Percentiles rank a stretch among this genome's conserved stretches.
These are phyloP conservation scores for Petaurus breviceps DNA, from an alignment of 2,113 vertebrate species.

Conservation along the genomic window DNA sequence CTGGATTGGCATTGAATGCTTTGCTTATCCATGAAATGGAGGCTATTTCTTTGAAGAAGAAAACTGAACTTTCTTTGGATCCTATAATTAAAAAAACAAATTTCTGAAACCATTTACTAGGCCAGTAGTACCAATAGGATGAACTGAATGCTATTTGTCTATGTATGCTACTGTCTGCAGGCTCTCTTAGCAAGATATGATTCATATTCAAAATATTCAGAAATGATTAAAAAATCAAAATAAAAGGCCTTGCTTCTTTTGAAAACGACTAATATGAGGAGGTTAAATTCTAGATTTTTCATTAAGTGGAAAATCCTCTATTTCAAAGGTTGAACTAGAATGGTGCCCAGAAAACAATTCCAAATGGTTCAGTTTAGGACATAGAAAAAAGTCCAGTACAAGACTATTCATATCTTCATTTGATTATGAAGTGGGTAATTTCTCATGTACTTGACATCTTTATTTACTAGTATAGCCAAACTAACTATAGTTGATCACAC, in stretches of 20 bases:
- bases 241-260: conserved; percentile 25
- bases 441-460: conserved; percentile 30
- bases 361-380: neutral
- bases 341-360: conserved; percentile 25
- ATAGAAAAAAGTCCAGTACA: neutral
- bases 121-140: neutral
- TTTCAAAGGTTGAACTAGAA: conserved; percentile 27
- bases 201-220: conserved; percentile 36
- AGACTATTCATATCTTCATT: conserved; percentile 17
- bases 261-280: conserved; percentile 44
- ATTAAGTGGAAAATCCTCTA: conserved; percentile 41
- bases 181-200: conserved; percentile 14
- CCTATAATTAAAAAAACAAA: conserved; percentile 22
- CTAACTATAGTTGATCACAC: conserved; percentile 32
- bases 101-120: conserved; percentile 35
- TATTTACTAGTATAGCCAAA: conserved; percentile 50
- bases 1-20: conserved; percentile 34
- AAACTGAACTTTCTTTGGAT: conserved; percentile 44
- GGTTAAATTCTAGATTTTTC: conserved; percentile 23
- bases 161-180: no score
- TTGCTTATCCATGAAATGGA: conserved; percentile 48
- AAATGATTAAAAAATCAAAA: conserved; percentile 19
- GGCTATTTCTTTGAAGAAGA: neutral
- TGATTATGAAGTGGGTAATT: conserved; percentile 44
- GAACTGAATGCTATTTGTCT: neutral